Percentiles rank a stretch among this genome's conserved stretches.
Evolutionary conservation across 2,888 invertebrate species (phyloP).

Genomic region (Margaritifera margaritifera): DNA sequence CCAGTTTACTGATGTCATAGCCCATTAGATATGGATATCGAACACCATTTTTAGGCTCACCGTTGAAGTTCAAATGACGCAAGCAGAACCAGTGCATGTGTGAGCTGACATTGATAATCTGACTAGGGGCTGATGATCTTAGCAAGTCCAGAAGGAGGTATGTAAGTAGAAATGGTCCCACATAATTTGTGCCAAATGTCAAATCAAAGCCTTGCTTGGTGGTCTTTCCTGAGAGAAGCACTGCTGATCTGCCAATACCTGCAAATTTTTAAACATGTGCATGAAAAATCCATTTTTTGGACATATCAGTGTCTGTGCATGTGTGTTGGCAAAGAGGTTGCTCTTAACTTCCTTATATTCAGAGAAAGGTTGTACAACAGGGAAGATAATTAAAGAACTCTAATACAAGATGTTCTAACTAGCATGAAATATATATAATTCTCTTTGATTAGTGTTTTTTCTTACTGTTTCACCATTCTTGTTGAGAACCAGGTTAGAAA

Average conservation of each 20-base stretch:
- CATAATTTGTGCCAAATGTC: slow-evolving; percentile 22
- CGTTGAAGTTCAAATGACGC: slow-evolving; percentile 1
- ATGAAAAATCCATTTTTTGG: not conserved
- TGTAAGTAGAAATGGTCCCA: slow-evolving; percentile 23
- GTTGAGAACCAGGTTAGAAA: too few species aligned
- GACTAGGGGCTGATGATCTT: slow-evolving; percentile 13
- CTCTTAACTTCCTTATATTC: too few species aligned
- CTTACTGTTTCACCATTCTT: too few species aligned
- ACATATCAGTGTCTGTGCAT: not conserved
- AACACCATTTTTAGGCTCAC: not conserved
- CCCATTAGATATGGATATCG: slow-evolving; percentile 7
- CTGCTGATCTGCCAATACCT: slow-evolving; percentile 13
- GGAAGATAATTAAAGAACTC: too few species aligned
- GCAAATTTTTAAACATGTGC: not conserved
- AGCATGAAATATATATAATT: too few species aligned
- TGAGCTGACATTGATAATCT: slow-evolving; percentile 24
- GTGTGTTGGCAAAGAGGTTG: too few species aligned
- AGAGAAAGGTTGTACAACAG: too few species aligned
- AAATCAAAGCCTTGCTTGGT: slow-evolving; percentile 24
- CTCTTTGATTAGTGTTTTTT: too few species aligned
- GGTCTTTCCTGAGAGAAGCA: not conserved
- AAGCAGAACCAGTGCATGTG: slow-evolving; percentile 7
- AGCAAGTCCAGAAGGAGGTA: slow-evolving; percentile 18
- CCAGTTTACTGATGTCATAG: slow-evolving; percentile 18
- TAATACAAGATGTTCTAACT: too few species aligned